Evolutionary conservation across 2,797 vertebrate species (phyloP).

Genomic region (Semotilus atromaculatus): DNA sequence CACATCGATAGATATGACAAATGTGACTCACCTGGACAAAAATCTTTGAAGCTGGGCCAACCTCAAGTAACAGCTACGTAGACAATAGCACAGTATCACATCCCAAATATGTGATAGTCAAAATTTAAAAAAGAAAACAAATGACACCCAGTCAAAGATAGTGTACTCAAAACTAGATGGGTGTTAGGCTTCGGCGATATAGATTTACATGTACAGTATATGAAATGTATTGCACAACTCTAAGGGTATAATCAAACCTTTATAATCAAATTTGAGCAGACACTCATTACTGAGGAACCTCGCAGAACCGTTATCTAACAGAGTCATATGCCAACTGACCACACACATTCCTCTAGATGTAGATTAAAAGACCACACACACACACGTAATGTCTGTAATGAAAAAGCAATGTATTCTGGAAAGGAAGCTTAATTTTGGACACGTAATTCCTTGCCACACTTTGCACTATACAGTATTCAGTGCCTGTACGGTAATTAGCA

Average conservation of each 20-base stretch:
- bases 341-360: constrained; percentile 25
- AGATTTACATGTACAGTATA: background rate
- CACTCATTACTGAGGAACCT: background rate
- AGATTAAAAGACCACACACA: constrained; percentile 36
- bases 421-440: constrained; percentile 37
- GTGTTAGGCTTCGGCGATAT: background rate
- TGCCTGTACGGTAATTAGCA: background rate
- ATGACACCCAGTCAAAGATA: background rate
- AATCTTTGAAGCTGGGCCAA: background rate
- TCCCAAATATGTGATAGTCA: background rate
- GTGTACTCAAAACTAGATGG: background rate
- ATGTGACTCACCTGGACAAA: constrained; percentile 54
- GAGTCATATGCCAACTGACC: constrained; percentile 1
- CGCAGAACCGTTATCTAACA: background rate
- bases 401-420: background rate
- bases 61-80: background rate
- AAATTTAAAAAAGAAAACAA: background rate
- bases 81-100: background rate
- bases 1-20: constrained; percentile 8
- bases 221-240: background rate
- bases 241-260: background rate
- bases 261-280: background rate
- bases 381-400: background rate
- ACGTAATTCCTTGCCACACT: background rate
- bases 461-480: background rate